Evolutionary conservation across 2,113 vertebrate genomes (phyloP).

Genomic region (Murina feae): DNA sequence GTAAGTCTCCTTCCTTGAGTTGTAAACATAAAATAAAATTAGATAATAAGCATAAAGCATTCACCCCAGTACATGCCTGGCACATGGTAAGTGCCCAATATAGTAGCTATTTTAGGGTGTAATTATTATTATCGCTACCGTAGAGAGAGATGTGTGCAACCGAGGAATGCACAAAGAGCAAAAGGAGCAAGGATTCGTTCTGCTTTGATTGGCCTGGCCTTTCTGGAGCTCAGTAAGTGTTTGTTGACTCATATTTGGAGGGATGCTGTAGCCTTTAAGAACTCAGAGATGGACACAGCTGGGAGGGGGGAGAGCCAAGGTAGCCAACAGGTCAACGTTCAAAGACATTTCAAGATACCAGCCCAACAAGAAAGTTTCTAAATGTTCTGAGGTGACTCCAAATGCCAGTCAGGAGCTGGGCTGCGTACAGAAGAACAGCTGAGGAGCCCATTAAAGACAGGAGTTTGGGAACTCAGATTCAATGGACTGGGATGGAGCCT

Average conservation of each 20-base stretch:
- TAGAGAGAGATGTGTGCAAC: neutral
- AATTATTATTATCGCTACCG: neutral
- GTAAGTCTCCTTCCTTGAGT: neutral
- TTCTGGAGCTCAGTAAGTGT: neutral
- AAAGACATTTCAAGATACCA: neutral
- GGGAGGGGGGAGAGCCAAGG: neutral
- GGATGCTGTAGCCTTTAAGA: neutral
- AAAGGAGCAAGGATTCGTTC: neutral
- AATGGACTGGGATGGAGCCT: neutral
- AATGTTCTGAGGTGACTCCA: neutral
- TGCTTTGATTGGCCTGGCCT: neutral
- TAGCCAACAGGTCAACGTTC: neutral
- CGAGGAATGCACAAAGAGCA: neutral
- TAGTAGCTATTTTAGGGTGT: neutral
- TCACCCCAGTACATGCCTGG: neutral
- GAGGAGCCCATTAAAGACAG: neutral
- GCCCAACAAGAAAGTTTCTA: neutral
- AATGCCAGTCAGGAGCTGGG: neutral
- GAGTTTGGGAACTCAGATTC: neutral
- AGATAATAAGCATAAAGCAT: neutral
- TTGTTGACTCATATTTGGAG: neutral
- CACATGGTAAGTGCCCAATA: neutral
- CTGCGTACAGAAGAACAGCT: no score
- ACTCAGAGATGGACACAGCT: neutral
- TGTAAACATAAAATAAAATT: neutral